Conservation (phyloP, 2,113 vertebrate species). For the Climacteris rufus region DNA sequence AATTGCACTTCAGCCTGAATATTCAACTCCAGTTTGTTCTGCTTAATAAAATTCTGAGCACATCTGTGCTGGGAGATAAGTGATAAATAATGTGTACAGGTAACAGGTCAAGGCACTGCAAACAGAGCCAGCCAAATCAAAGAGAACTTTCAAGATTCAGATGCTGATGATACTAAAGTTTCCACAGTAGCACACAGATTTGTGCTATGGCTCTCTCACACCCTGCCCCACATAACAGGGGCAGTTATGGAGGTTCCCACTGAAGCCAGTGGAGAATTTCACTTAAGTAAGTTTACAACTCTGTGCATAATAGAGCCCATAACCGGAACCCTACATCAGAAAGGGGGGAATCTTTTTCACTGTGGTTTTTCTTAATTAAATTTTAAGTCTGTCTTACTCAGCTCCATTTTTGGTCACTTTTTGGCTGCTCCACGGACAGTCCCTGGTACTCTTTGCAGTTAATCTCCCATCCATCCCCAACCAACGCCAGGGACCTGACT, state of each 20-base stretch:
- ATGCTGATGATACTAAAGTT: not conserved
- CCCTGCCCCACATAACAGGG: no score
- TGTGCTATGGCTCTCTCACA: not conserved
- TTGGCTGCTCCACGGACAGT: not conserved
- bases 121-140: not conserved
- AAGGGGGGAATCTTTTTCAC: not conserved
- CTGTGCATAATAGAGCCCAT: not conserved
- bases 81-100: not conserved
- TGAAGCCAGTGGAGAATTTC: not conserved
- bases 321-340: not conserved
- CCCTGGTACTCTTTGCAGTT: not conserved
- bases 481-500: not conserved
- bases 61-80: not conserved
- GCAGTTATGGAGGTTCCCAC: accelerated
- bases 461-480: not conserved
- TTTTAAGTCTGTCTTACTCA: not conserved
- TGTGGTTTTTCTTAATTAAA: not conserved
- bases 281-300: not conserved
- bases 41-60: not conserved
- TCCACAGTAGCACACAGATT: not conserved
- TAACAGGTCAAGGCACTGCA: not conserved
- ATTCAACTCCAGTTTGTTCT: not conserved
- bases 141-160: not conserved
- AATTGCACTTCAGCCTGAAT: not conserved
- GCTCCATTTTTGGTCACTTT: not conserved